Evolutionary conservation across 2,113 vertebrate species (phyloP), one percentile per base, ranked within the genome.

Genomic region (Nerophis ophidion): DNA sequence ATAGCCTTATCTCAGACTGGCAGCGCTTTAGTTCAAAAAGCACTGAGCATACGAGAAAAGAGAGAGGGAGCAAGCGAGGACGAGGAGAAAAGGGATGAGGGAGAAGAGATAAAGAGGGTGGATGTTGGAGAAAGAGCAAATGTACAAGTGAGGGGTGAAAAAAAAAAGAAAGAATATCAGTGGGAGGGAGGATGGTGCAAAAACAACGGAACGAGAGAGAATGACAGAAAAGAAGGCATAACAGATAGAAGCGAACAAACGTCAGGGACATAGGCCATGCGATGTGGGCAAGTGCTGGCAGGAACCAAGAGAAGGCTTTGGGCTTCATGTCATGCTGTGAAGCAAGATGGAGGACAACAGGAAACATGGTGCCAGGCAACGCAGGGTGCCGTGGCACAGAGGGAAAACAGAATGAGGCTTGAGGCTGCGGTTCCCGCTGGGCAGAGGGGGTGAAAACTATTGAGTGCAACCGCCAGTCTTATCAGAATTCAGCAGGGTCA

Each of bases 1-100:
- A 74, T 16, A 69, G 79, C 73, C 84, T 86, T 88, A 88, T 88
- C 83, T 77, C 80, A 74, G 68, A 76, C 77, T 83, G 63, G 49
- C 84, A 88, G 86, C 81, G 54, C 74, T 84, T 83, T 71, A 78
- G 82, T 81, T 86, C 64, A 81, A 81, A 83, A 84, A 78, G 65
- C 55, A 45, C 74, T 9, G 53, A 50, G 73, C 14, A 34, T 46
- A 61, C 5, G 50, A 63, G 66, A 67, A 68, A 70, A 16, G 13
- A 55, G 69, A 45, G 64, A 47, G 62, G 65, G 68, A 47, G 66
- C 63, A 64, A 74, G 74, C 19, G 70, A 38, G 65, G 3, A 58
- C 44, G 33, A n/a, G 60, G 14, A 12, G 54, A 2, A 51, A 26
- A 34, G 44, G 0, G 40, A 44, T 44, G 17, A n/a, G 45, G 26